These are phyloP conservation scores for Scaptomyza montana DNA, from an alignment of 1,140 invertebrate genomes.

Conservation along the genomic window DNA sequence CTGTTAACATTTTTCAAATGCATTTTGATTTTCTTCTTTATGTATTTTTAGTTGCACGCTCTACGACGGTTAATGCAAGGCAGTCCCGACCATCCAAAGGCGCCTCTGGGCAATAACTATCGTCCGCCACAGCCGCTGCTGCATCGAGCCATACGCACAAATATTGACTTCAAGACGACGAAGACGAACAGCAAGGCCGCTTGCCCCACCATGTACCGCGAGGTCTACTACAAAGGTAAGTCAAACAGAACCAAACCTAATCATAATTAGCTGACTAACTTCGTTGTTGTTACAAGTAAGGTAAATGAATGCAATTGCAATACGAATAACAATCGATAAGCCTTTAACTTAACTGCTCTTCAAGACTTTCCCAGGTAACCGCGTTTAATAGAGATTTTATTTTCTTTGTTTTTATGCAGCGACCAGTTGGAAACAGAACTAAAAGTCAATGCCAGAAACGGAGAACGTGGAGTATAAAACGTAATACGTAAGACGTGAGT, in stretches of 20 bases:
- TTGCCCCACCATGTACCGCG: slow-evolving; percentile 93
- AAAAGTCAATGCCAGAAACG: slow-evolving; percentile 44
- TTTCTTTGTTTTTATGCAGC: slow-evolving; percentile 83
- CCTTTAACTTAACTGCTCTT: too few relatives aligned
- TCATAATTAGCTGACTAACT: neutral
- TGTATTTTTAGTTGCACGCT: slow-evolving; percentile 89
- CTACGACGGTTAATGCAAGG: slow-evolving; percentile 94
- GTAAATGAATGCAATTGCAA: too few relatives aligned
- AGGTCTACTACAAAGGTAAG: slow-evolving; percentile 93
- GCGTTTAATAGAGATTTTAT: neutral
- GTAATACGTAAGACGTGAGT: slow-evolving; percentile 57
- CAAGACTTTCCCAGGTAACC: too few relatives aligned
- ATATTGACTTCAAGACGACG: slow-evolving; percentile 96
- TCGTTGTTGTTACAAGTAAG: neutral
- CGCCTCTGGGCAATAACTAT: slow-evolving; percentile 96
- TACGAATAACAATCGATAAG: too few relatives aligned
- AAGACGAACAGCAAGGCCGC: slow-evolving; percentile 90
- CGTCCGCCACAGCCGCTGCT: slow-evolving; percentile 94
- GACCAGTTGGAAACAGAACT: slow-evolving; percentile 89
- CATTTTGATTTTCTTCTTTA: slow-evolving; percentile 21
- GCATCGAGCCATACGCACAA: slow-evolving; percentile 95
- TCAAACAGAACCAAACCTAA: neutral
- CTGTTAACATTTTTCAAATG: too few relatives aligned
- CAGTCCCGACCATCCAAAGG: slow-evolving; percentile 92
- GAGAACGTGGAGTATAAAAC: slow-evolving; percentile 24